These are phyloP conservation scores for Theretra japonica DNA, from an alignment of 2,888 invertebrate species.

Conservation along the genomic window DNA sequence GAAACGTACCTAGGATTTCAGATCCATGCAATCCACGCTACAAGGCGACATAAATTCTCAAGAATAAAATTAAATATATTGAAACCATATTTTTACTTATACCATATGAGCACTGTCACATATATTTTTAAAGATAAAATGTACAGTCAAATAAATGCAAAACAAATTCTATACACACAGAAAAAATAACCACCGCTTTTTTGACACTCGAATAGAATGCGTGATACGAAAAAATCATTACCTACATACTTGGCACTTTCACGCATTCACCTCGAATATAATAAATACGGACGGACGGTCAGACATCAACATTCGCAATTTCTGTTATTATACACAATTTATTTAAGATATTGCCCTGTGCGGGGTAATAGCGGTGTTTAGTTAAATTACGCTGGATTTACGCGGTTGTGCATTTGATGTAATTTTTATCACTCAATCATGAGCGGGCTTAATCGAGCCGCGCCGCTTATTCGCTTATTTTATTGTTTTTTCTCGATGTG, in stretches of 20 bases:
- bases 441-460: conserved; percentile 9
- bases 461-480: background rate
- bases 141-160: no score
- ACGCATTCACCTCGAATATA: conserved; percentile 53
- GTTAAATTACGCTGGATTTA: conserved; percentile 45
- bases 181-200: background rate
- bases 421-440: conserved; percentile 26
- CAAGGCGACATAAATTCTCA: no score
- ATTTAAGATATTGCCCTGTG: conserved; percentile 50
- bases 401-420: conserved; percentile 20
- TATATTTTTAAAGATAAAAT: no score
- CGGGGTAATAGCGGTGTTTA: conserved; percentile 53
- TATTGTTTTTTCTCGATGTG: background rate
- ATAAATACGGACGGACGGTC: conserved; percentile 44
- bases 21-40: no score
- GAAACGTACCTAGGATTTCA: no score
- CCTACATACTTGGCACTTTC: conserved; percentile 36
- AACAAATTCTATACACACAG: no score
- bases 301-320: conserved; percentile 56
- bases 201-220: background rate
- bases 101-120: no score
- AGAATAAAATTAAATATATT: no score
- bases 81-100: no score
- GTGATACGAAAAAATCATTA: conserved; percentile 4
- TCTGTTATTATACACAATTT: conserved; percentile 59